These are phyloP conservation scores for Melanotus villosus DNA, from an alignment of 2,888 invertebrate species.

Conservation along the genomic window DNA sequence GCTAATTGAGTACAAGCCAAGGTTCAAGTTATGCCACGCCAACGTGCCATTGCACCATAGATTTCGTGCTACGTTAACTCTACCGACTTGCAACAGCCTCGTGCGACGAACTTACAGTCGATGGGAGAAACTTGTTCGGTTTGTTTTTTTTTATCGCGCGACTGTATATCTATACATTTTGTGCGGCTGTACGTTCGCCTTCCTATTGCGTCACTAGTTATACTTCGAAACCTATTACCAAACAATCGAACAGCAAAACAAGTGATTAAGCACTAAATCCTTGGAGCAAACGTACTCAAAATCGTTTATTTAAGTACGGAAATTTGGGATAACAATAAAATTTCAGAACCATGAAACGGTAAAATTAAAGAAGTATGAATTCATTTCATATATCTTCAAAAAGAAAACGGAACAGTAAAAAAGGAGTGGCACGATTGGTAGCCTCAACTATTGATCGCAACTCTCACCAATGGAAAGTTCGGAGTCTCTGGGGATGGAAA, in stretches of 20 bases:
- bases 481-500: conserved; percentile 38
- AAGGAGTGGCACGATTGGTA: conserved; percentile 38
- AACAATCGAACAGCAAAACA: no score
- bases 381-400: conserved; percentile 43
- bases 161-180: conserved; percentile 11
- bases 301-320: not conserved
- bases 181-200: not conserved
- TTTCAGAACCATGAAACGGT: conserved; percentile 33
- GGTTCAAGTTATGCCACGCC: conserved; percentile 16
- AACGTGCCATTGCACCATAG: conserved; percentile 9
- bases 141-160: not conserved
- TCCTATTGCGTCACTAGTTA: not conserved
- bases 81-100: not conserved
- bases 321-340: conserved; percentile 20
- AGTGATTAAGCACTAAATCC: no score
- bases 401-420: conserved; percentile 36
- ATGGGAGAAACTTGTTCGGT: not conserved
- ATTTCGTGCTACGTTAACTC: conserved; percentile 27
- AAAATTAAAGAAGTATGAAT: conserved; percentile 32
- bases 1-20: conserved; percentile 13
- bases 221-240: not conserved
- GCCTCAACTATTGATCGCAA: conserved; percentile 45
- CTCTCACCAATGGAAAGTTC: conserved; percentile 41
- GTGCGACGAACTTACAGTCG: not conserved
- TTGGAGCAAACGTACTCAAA: no score